Percentiles rank a stretch among this genome's conserved stretches.
These are phyloP conservation scores for Dynastes hyllus DNA, from an alignment of 2,888 invertebrate species.

Conservation along the genomic window DNA sequence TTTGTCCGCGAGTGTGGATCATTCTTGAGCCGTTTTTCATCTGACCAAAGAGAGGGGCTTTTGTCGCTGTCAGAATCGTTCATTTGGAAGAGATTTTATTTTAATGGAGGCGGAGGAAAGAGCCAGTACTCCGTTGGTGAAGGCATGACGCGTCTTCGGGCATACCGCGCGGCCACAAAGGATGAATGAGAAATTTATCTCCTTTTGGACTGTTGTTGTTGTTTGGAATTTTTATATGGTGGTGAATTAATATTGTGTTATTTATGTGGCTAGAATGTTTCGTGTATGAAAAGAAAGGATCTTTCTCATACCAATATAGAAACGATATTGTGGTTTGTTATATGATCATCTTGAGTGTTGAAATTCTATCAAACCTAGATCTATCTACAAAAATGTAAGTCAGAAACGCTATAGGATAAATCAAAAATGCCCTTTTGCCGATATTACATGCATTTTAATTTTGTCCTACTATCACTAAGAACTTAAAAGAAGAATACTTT, in stretches of 20 bases:
- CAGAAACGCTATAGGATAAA: no score
- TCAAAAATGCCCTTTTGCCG: no score
- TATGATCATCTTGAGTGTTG: background rate
- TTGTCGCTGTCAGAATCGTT: constrained; percentile 47
- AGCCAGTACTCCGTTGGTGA: constrained; percentile 10
- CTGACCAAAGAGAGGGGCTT: constrained; percentile 37
- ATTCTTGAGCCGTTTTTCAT: constrained; percentile 40
- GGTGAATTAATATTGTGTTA: constrained; percentile 40
- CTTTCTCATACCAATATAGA: background rate
- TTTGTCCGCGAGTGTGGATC: constrained; percentile 41
- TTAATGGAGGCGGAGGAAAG: constrained; percentile 48
- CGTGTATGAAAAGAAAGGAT: constrained; percentile 2
- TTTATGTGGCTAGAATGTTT: constrained; percentile 33
- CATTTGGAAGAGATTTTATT: constrained; percentile 49
- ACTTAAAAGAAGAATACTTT: no score
- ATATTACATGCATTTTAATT: no score
- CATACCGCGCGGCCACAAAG: constrained; percentile 28
- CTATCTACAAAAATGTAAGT: no score
- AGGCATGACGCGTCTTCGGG: constrained; percentile 39
- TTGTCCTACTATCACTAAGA: no score
- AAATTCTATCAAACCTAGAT: background rate
- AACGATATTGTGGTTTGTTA: background rate
- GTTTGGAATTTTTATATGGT: constrained; percentile 40
- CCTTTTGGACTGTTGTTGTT: constrained; percentile 40
- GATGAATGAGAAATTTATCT: constrained; percentile 46